Evolutionary conservation across 2,888 invertebrate genomes (phyloP), one percentile per base, ranked within the genome.

Genomic region (Tanytarsus gracilentus): DNA sequence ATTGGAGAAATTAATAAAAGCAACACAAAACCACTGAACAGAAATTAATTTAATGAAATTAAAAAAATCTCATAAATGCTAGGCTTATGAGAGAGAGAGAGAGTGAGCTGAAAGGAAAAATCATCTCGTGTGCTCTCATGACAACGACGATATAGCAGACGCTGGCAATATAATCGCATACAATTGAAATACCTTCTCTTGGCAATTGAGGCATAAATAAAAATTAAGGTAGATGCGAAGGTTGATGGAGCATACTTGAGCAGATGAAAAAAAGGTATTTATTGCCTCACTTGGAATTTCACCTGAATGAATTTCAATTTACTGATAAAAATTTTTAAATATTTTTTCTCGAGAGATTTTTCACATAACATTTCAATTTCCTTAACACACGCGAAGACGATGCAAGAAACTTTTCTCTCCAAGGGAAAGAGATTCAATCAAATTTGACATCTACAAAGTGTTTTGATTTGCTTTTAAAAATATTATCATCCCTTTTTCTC

Each of bases 11-110:
- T 23, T 48, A 58, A 58, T 27, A 58, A 58, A 58, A 48, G 27
- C 26, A 30, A 11, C 14, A 29, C n/a, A 44, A 27, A 27, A 21
- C 48, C 58, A 58, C 48, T 58, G 58, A 58, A 48, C 58, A 58
- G 58, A 39, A 48, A 44, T 48, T 58, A 58, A 58, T 58, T 58
- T 44, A 48, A 58, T 58, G 58, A 58, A 58, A 58, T 58, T 58
- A 58, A 58, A 58, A 58, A 58, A 29, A 33, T 53, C 33, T 53
- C 53, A 33, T 53, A 53, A 56, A 53, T 36, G 53, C n/a, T 36
- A 53, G 33, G 53, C 30, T 33, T 23, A 55, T 55, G 44, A 44
- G n/a, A 33, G n/a, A 16, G 44, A 16, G 39, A 39, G 6, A 39
- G n/a, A 39, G 39, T 9, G 11, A 21, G n/a, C 9, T 9, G n/a